phyloP scores from a whole-genome alignment of 2,888 invertebrate species.

The Xylophagus ater region DNA sequence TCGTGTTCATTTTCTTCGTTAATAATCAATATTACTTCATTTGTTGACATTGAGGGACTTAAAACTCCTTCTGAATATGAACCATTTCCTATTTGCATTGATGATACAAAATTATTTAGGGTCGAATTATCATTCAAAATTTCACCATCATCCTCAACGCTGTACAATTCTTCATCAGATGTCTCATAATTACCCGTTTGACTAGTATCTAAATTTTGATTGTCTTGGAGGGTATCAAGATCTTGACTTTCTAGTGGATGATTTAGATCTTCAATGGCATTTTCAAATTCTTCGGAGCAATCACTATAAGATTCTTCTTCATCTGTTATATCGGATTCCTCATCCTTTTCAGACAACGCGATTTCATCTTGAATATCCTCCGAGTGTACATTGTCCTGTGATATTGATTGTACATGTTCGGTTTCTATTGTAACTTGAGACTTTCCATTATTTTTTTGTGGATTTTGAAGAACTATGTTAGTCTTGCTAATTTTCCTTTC shows the following conservation, averaged over 20 bases:
- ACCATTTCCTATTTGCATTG: no score
- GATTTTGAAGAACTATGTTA: conserved; percentile 4
- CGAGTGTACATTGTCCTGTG: conserved; percentile 8
- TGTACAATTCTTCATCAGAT: conserved; percentile 28
- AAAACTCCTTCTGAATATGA: conserved; percentile 9
- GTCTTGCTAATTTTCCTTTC: conserved; percentile 8
- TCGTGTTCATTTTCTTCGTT: conserved; percentile 5
- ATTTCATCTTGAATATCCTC: neutral
- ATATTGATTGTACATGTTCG: neutral
- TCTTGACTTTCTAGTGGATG: conserved; percentile 11
- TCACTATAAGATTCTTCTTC: no score
- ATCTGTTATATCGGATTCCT: conserved; percentile 22
- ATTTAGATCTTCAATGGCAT: conserved; percentile 11
- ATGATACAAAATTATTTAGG: no score
- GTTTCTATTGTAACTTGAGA: conserved; percentile 1
- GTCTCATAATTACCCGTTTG: conserved; percentile 16
- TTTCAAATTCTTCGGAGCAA: conserved; percentile 18
- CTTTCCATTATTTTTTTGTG: conserved; percentile 3
- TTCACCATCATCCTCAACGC: conserved; percentile 25
- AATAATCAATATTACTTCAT: conserved; percentile 9
- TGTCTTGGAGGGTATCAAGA: no score
- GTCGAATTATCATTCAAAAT: conserved; percentile 12
- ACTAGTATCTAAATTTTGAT: no score
- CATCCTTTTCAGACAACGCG: conserved; percentile 6
- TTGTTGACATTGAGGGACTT: conserved; percentile 7